A percentile compares a stretch with the other conserved stretches of the same genome.
phyloP scores from a whole-genome alignment of 92 coral and sea anemone genomes.

The Bergia sp. region DNA sequence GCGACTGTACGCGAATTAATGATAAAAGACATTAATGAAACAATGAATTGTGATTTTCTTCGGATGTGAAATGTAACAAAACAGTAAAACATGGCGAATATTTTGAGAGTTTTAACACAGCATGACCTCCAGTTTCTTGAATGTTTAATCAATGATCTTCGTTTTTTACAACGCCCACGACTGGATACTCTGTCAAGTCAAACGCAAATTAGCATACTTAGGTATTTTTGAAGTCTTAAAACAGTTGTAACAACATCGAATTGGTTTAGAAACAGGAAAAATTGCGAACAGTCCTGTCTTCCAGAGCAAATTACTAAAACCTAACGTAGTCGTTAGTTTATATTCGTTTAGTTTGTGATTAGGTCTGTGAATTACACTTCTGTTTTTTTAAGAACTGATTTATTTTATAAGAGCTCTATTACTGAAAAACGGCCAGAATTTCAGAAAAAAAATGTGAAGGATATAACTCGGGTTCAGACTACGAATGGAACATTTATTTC shows the following conservation, averaged over 20 bases:
- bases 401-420: too few species aligned
- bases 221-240: conserved; percentile 23
- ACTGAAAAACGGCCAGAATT: too few species aligned
- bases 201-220: conserved; percentile 40
- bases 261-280: conserved; percentile 11
- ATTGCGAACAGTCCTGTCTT: not conserved
- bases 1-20: conserved; percentile 5
- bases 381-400: too few species aligned
- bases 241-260: conserved; percentile 31
- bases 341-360: not conserved
- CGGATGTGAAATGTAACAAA: conserved; percentile 19
- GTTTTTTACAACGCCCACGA: not conserved
- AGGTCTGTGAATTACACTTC: too few species aligned
- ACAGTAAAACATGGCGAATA: conserved; percentile 4
- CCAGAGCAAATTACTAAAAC: not conserved
- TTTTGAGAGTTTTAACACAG: not conserved
- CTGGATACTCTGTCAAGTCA: not conserved
- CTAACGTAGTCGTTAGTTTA: not conserved
- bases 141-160: not conserved
- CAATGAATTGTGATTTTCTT: not conserved
- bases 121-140: not conserved
- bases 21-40: conserved; percentile 26
- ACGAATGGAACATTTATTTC: too few species aligned
- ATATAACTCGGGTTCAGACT: too few species aligned
- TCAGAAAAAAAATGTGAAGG: too few species aligned